Base-by-base conservation (phyloP, 1,140 invertebrate genomes). In the Macrostomum lignano region DNA sequence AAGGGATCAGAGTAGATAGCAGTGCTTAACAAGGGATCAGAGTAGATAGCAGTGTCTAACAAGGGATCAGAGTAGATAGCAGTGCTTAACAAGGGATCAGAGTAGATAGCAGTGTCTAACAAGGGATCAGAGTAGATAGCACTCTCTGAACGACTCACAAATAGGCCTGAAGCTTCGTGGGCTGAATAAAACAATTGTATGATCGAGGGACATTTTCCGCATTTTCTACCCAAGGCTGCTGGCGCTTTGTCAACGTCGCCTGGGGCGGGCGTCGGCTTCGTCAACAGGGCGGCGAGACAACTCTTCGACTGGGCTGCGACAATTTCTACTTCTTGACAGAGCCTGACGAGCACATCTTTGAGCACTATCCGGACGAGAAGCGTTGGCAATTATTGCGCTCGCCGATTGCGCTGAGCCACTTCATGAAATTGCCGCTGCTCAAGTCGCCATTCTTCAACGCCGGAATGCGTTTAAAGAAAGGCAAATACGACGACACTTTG, bases 311-410 rank as follows among this genome's bases (percentile, higher is more conserved):
- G 51, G 43, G 42, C 31, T 53, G 51, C 42, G 53, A 56, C 28
- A 52, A 56, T 36, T 56, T 56, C 31, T 56, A 56, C 41, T 65
- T 65, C 43, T 48, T 65, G 14, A 63, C 63, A 2, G 62, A 65
- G 42, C 62, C 63, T 1, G 58, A 63, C 35, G 51, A 60, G 21
- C 46, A 65, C 36, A 62, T 63, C 32, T 62, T 55, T 45, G 60
- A 63, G 11, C 63, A 65, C 42, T 64, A 54, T 39, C 63, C 63
- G 0, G 60, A 62, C 40, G 50, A 61, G 38, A 41, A 51, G 28
- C 29, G 54, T 40, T 65, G 63, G 63, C 63, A 65, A 49, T 51
- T 65, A 13, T 43, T 65, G 34, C 52, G 59, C 37, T 49, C 47
- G 36, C 59, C 61, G 3, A 45, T 65, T 14, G 52, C 51, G 7